Evolutionary conservation across 2,888 invertebrate species (phyloP), one percentile per base, ranked within the genome.

Genomic region (Phragmatobia fuliginosa): DNA sequence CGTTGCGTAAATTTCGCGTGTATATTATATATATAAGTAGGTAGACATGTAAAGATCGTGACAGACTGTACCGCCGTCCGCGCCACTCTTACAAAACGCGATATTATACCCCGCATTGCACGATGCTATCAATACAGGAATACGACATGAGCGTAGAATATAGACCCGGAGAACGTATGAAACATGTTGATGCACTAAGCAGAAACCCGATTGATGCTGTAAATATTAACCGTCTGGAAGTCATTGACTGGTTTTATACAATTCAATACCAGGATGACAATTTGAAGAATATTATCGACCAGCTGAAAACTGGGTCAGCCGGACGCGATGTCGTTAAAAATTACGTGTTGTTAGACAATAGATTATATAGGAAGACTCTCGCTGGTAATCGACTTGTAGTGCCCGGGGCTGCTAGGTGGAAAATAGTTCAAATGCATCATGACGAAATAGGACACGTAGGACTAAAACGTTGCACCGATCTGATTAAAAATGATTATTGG

Each of bases 1-100:
- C 83, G 0, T 64, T 84, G 8, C 70, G 62, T 2, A 25, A 66
- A 25, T 82, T 82, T 58, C 16, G 81, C 2, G 75, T 80, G 0
- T 84, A 81, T 56, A 25, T 73, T n/a, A n/a, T n/a, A n/a, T n/a
- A n/a, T n/a, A n/a, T n/a, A n/a, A n/a, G 6, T 82, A 8, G 83
- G 45, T 45, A 45, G 21, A 45, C 18, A 45, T 16, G 45, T 45
- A 45, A 45, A 58, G 31, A 18, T 31, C 31, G 58, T 58, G 7
- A 58, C 58, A 14, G 58, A 31, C 58, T 58, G 31, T 58, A 31
- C 16, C 31, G 31, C 58, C 31, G 18, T 58, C 8, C 31, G 31
- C 58, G 58, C 58, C 2, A 58, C 58, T 58, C 58, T 58, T 58
- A 58, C 58, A 18, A 58, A 58, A 58, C 14, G 58, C 28, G 56